Percentiles rank a stretch among this genome's conserved stretches.
phyloP scores from a whole-genome alignment of 2,113 vertebrate genomes.

The Eubucco bourcierii region DNA sequence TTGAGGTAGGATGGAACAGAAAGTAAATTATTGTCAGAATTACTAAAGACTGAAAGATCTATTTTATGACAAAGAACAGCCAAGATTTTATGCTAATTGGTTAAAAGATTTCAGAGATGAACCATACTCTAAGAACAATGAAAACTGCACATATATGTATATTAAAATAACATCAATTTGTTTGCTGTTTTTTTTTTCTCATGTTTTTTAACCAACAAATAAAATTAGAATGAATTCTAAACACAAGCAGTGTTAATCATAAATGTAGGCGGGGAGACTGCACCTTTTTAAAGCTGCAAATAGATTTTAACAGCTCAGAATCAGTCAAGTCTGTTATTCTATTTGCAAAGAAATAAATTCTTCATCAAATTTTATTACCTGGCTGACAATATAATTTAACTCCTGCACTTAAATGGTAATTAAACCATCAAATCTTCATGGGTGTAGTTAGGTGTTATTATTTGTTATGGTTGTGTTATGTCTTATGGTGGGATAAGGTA shows the following conservation, averaged over 20 bases:
- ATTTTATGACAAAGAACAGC: background rate
- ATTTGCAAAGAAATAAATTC: constrained; percentile 44
- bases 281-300: constrained; percentile 46
- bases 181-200: background rate
- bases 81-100: background rate
- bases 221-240: constrained; percentile 1
- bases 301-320: constrained; percentile 58
- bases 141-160: background rate
- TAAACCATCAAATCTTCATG: constrained; percentile 1
- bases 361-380: constrained; percentile 57
- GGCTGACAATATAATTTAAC: constrained; percentile 20
- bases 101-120: background rate
- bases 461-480: background rate
- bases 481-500: background rate
- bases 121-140: background rate
- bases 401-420: constrained; percentile 24
- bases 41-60: background rate
- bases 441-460: background rate
- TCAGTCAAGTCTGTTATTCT: constrained; percentile 50
- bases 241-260: background rate
- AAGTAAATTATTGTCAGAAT: background rate
- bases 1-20: background rate
- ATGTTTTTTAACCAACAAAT: background rate
- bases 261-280: background rate
- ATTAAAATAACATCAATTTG: background rate